Conservation (phyloP, 2,113 vertebrate species). For the Pimephales promelas region DNA sequence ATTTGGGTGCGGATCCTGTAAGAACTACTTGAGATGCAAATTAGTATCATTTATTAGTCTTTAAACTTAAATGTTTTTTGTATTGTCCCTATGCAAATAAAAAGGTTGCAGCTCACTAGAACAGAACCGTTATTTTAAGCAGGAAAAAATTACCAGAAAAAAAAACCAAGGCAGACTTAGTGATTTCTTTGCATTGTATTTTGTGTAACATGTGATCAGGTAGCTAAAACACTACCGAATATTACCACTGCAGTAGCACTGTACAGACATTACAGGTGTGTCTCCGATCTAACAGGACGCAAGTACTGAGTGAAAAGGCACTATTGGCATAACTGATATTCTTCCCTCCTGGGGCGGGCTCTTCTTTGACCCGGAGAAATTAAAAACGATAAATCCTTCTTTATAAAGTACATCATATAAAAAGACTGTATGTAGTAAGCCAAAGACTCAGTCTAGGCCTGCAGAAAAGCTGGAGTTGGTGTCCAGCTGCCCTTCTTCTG, state of each 20-base stretch:
- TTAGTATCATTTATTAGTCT: background rate
- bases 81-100: background rate
- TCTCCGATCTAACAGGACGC: slow-evolving; percentile 70
- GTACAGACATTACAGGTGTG: slow-evolving; percentile 72
- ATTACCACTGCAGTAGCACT: slow-evolving; percentile 79
- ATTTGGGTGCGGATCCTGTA: background rate
- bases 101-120: background rate
- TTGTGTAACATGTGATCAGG: slow-evolving; percentile 64
- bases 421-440: slow-evolving; percentile 24
- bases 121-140: background rate
- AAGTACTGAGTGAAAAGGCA: slow-evolving; percentile 81
- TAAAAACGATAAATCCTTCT: slow-evolving; percentile 45
- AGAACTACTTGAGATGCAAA: slow-evolving; percentile 17
- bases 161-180: slow-evolving; percentile 13
- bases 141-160: background rate
- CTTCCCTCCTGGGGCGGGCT: slow-evolving; percentile 51
- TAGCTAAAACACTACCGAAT: slow-evolving; percentile 94
- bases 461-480: too few species aligned
- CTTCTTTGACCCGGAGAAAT: slow-evolving; percentile 47
- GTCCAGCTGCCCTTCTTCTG: background rate
- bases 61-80: background rate
- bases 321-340: slow-evolving; percentile 60
- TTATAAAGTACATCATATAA: slow-evolving; percentile 58
- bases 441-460: background rate
- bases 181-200: slow-evolving; percentile 61